Base-by-base conservation (phyloP, 1,140 invertebrate genomes). In the Drosophila sproati region DNA sequence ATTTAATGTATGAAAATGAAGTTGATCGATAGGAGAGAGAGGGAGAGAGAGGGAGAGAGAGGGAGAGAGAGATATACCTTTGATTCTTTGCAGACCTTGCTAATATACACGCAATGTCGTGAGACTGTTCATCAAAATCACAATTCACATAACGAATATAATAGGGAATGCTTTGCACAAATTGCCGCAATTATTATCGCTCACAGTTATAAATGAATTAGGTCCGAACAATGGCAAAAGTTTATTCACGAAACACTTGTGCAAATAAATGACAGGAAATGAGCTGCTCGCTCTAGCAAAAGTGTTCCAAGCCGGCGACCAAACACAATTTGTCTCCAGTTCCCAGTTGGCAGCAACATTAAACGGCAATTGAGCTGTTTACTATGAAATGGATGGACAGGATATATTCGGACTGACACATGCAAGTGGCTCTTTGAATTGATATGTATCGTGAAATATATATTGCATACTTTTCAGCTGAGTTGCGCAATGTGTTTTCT, bases 401-500 rank as follows among this genome's bases (percentile, higher is more conserved):
- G 5, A 51, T 29, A 51, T 29, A 28, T 51, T 52, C n/a, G 54
- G 56, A 69, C 5, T 43, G 45, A 66, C 45, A 45, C 43, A 35
- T 45, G 56, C 29, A 59, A 34, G 50, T 54, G 5, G 5, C 28
- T 8, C 45, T 28, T 32, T 41, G 55, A 71, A 61, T 67, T 67
- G 45, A 64, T 75, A 69, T 39, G 64, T 51, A 37, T 62, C 69
- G 28, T 88, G 72, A 82, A 55, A 61, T 64, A 66, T 77, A 82
- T 80, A 77, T 82, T 82, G 83, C 82, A 87, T 88, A 82, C 72
- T 88, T 87, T 74, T 64, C 62, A 61, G 83, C 72, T 80, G 64
- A 63, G 57, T 20, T 45, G 37, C 45, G 63, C 52, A 70, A 50
- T 79, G 20, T 54, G 60, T 34, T 32, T 5, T 29, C 41, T 29